phyloP scores from a whole-genome alignment of 2,797 vertebrate genomes.

The Cyprinodon diabolis region DNA sequence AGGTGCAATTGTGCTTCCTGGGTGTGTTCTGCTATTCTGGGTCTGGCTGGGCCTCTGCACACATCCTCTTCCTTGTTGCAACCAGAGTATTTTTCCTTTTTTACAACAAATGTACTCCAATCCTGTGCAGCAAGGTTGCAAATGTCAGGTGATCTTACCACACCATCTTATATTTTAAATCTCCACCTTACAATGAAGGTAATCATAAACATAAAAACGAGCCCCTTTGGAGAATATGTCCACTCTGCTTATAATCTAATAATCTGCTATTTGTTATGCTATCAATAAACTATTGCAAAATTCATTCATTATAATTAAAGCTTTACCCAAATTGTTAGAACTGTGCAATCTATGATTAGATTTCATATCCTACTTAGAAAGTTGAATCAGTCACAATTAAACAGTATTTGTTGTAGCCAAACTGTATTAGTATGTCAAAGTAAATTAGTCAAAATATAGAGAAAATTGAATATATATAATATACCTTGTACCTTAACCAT shows the following conservation, averaged over 20 bases:
- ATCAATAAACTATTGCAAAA: not conserved
- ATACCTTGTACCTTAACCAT: too few species aligned
- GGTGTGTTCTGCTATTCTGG: conserved; percentile 59
- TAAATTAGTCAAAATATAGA: not conserved
- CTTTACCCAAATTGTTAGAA: not conserved
- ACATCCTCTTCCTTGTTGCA: conserved; percentile 31
- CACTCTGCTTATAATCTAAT: not conserved
- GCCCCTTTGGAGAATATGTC: not conserved
- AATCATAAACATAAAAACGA: not conserved
- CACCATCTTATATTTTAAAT: not conserved
- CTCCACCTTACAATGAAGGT: not conserved
- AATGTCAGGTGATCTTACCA: not conserved
- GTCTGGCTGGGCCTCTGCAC: conserved; percentile 31
- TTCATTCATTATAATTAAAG: not conserved
- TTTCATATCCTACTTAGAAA: not conserved
- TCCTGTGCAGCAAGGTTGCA: conserved; percentile 1
- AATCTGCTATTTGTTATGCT: not conserved
- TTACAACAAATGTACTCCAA: conserved; percentile 1
- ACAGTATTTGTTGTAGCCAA: not conserved
- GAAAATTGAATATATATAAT: not conserved
- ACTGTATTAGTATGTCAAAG: not conserved
- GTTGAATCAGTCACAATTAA: not conserved
- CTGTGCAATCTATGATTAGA: not conserved
- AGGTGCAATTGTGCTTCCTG: conserved; percentile 60
- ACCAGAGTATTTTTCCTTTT: conserved; percentile 29